phyloP scores from a whole-genome alignment of 2,888 invertebrate genomes.

The Bimastos eiseni region DNA sequence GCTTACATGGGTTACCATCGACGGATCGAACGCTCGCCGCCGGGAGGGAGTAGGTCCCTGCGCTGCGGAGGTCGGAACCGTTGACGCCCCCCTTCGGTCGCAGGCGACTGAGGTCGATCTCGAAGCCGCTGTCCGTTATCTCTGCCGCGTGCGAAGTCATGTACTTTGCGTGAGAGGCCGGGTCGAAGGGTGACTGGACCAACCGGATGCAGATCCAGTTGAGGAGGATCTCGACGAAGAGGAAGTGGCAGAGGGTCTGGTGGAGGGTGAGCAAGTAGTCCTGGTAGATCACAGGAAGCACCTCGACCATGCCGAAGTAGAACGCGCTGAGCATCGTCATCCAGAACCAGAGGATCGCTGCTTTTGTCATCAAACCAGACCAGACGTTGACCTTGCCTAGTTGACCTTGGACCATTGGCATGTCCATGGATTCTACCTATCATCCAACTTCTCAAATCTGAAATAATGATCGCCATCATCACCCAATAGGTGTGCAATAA shows the following conservation, averaged over 20 bases:
- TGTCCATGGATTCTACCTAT: neutral
- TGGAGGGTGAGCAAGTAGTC: conserved; percentile 37
- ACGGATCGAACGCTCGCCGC: conserved; percentile 28
- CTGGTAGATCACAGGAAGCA: conserved; percentile 50
- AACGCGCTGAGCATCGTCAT: conserved; percentile 42
- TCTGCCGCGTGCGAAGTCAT: conserved; percentile 36
- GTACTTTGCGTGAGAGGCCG: conserved; percentile 43
- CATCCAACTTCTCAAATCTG: neutral
- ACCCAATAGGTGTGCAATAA: neutral
- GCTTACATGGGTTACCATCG: conserved; percentile 22
- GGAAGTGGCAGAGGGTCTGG: conserved; percentile 46
- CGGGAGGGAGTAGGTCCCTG: conserved; percentile 33
- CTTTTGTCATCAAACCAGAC: conserved; percentile 28
- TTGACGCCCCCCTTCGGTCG: conserved; percentile 14
- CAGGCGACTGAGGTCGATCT: conserved; percentile 43
- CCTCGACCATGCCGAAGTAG: conserved; percentile 46
- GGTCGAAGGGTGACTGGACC: conserved; percentile 48
- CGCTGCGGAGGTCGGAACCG: neutral
- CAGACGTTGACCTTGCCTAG: neutral
- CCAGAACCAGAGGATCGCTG: conserved; percentile 45
- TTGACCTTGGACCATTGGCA: conserved; percentile 13
- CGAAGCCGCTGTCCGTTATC: conserved; percentile 39
- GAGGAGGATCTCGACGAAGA: conserved; percentile 49
- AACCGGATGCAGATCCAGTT: conserved; percentile 54
- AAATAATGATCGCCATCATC: neutral